Conservation (phyloP, 1,140 invertebrate genomes). For the Neuroterus valhalla region DNA sequence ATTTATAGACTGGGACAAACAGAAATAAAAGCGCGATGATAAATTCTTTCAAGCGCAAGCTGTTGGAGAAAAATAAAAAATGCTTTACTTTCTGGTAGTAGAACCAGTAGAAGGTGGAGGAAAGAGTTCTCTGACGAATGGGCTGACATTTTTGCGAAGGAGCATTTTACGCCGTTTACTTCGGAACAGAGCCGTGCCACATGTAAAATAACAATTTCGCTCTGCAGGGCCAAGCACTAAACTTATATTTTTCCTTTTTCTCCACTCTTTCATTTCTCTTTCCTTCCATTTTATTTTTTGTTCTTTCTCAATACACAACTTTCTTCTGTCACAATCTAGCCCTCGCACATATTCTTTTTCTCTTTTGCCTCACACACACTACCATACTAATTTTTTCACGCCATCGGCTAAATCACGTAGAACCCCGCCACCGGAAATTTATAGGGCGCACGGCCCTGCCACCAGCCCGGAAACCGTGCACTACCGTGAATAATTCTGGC, state of each 20-base stretch:
- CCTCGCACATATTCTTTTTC: neutral
- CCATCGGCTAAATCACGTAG: constrained; percentile 50
- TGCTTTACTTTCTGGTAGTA: constrained; percentile 2
- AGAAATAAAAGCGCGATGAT: constrained; percentile 8
- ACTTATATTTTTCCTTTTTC: constrained; percentile 40
- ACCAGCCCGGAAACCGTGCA: constrained; percentile 48
- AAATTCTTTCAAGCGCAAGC: constrained; percentile 3
- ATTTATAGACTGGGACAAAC: constrained; percentile 16
- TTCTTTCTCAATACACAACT: neutral
- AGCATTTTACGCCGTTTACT: constrained; percentile 49
- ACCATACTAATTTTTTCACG: constrained; percentile 33
- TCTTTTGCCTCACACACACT: constrained; percentile 6
- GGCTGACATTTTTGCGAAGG: constrained; percentile 55
- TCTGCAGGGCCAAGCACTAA: constrained; percentile 14
- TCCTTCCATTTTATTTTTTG: neutral
- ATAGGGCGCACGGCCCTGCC: constrained; percentile 44
- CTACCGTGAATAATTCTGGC: constrained; percentile 57
- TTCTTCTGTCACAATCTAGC: neutral
- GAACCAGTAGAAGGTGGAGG: constrained; percentile 40
- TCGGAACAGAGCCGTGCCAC: constrained; percentile 47
- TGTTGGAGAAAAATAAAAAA: constrained; percentile 16
- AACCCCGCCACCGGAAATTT: constrained; percentile 44
- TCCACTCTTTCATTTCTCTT: constrained; percentile 4
- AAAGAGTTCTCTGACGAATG: constrained; percentile 51
- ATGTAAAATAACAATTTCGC: constrained; percentile 58